These are phyloP conservation scores for Speoplatyrhinus poulsoni DNA, from an alignment of 2,113 vertebrate genomes.

Conservation along the genomic window DNA sequence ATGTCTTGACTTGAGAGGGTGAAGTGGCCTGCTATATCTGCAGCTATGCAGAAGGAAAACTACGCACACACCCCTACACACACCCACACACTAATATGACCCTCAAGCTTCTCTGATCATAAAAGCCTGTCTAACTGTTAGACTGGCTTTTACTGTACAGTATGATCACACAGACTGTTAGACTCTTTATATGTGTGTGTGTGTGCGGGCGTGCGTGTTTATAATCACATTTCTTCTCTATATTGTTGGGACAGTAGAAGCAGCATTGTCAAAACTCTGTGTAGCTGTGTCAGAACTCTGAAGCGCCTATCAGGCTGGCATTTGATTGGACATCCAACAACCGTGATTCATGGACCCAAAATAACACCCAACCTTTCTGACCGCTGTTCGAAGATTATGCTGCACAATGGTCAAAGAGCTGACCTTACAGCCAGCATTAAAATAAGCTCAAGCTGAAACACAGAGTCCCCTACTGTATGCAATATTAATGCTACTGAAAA, in stretches of 20 bases:
- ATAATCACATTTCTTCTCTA: background rate
- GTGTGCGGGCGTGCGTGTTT: background rate
- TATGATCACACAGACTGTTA: background rate
- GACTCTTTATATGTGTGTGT: background rate
- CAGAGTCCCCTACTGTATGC: no score
- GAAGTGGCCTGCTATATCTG: slow-evolving; percentile 38
- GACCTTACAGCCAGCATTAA: slow-evolving; percentile 39
- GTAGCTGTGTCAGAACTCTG: slow-evolving; percentile 52
- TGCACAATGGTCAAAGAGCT: slow-evolving; percentile 35
- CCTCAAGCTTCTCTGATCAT: slow-evolving; percentile 26
- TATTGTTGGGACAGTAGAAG: slow-evolving; percentile 40
- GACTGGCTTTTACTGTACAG: background rate
- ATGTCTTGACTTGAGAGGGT: no score
- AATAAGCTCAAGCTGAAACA: slow-evolving; percentile 14
- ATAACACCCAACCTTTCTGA: slow-evolving; percentile 68
- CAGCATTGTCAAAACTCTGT: slow-evolving; percentile 61
- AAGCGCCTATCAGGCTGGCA: slow-evolving; percentile 21
- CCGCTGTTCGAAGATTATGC: slow-evolving; percentile 51
- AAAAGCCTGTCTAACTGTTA: slow-evolving; percentile 7
- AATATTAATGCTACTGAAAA: background rate
- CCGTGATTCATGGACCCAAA: slow-evolving; percentile 67
- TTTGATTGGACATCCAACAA: slow-evolving; percentile 48
- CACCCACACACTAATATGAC: slow-evolving; percentile 22
- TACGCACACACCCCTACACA: slow-evolving; percentile 9
- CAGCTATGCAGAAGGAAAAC: slow-evolving; percentile 40